Evolutionary conservation across 1,140 invertebrate genomes (phyloP).

Genomic region (Pseudachorutes palmiensis): DNA sequence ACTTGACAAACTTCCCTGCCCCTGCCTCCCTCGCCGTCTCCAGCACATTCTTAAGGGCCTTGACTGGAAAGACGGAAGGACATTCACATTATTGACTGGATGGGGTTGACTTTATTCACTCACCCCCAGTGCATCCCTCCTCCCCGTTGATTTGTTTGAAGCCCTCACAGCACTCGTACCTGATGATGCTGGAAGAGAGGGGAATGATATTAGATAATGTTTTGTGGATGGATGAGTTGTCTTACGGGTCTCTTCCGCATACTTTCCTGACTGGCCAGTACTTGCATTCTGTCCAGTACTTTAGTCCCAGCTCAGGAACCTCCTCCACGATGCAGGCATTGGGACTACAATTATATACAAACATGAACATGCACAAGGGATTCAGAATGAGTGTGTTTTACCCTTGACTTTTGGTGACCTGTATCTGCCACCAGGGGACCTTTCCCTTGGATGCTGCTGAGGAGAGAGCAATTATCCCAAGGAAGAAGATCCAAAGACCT

Average conservation of each 20-base stretch:
- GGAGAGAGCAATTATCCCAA: neutral
- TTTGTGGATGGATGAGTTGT: too few relatives aligned
- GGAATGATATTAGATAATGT: too few relatives aligned
- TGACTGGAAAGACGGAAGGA: slow-evolving; percentile 42
- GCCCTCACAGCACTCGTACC: slow-evolving; percentile 51
- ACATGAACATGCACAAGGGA: slow-evolving; percentile 11
- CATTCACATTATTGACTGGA: neutral
- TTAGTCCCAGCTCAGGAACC: slow-evolving; percentile 43
- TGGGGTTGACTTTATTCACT: slow-evolving; percentile 21
- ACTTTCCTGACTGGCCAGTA: slow-evolving; percentile 47
- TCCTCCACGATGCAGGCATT: slow-evolving; percentile 49
- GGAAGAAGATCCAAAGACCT: neutral
- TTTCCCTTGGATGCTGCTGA: neutral
- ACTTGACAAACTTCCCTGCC: slow-evolving; percentile 45
- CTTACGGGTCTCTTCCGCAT: slow-evolving; percentile 47
- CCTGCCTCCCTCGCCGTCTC: slow-evolving; percentile 47
- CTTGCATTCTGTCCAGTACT: slow-evolving; percentile 48
- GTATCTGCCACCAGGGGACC: slow-evolving; percentile 43
- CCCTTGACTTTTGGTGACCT: slow-evolving; percentile 43
- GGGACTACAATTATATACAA: too few relatives aligned
- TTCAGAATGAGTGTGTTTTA: slow-evolving; percentile 24
- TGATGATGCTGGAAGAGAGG: slow-evolving; percentile 43
- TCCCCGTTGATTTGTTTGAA: slow-evolving; percentile 43
- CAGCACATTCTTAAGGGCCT: slow-evolving; percentile 46
- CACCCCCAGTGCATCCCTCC: slow-evolving; percentile 48